A percentile compares a stretch with the other conserved stretches of the same genome.
Evolutionary conservation across 37 sponge, comb jelly and placozoan species (phyloP).

Genomic region (Mnemiopsis leidyi): DNA sequence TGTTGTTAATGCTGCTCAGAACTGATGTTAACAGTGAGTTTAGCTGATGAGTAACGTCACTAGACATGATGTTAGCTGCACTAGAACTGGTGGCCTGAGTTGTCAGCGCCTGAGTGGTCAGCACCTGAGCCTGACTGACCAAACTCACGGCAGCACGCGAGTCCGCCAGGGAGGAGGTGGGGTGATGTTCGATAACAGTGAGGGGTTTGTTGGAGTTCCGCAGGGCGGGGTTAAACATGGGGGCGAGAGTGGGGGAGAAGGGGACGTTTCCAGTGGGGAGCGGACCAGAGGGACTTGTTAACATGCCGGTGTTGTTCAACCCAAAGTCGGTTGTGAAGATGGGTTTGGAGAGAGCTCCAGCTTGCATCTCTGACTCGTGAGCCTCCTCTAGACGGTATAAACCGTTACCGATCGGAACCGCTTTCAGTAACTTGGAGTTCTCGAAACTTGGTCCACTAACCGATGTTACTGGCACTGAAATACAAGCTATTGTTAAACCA

Average conservation of each 20-base stretch:
- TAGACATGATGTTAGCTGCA: background rate
- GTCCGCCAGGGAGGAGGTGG: background rate
- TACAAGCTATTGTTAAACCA: too few relatives aligned
- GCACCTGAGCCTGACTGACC: background rate
- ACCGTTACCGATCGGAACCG: conserved; percentile 60
- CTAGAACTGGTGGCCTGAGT: background rate
- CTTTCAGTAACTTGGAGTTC: conserved; percentile 61
- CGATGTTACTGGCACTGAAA: conserved; percentile 33
- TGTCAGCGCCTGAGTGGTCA: background rate
- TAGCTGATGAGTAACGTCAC: background rate
- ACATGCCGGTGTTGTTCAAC: background rate
- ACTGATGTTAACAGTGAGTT: conserved; percentile 12
- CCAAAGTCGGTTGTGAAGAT: conserved; percentile 11
- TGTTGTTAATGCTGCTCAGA: background rate
- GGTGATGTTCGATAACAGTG: conserved; percentile 14
- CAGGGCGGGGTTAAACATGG: background rate
- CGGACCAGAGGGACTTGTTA: background rate
- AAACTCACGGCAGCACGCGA: background rate
- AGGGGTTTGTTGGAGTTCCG: background rate
- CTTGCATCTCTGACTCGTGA: conserved; percentile 16
- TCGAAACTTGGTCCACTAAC: conserved; percentile 24
- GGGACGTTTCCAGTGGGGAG: background rate
- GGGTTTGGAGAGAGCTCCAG: conserved; percentile 46
- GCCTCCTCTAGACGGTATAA: conserved; percentile 54
- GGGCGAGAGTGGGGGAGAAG: background rate